A percentile compares a stretch with the other conserved stretches of the same genome.
These are phyloP conservation scores for Galemys pyrenaicus DNA, from an alignment of 2,113 vertebrate genomes.

Conservation along the genomic window DNA sequence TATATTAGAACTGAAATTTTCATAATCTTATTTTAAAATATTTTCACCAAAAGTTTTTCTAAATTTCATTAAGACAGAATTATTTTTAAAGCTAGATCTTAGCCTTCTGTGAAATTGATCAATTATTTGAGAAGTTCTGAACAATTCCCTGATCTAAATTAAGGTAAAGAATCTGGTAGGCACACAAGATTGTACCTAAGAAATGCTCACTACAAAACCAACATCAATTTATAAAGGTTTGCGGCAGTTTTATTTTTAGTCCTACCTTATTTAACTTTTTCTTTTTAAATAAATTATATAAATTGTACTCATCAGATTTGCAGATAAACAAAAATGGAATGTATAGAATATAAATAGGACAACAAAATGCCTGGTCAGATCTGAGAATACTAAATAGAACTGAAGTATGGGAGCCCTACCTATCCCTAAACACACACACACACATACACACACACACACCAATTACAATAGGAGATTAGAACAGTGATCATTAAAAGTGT, in stretches of 20 bases:
- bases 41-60: not conserved
- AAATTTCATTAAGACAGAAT: not conserved
- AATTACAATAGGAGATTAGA: not conserved
- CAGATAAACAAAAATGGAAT: not conserved
- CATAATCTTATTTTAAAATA: constrained; percentile 19
- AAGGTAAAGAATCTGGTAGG: constrained; percentile 5
- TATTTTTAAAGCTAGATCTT: not conserved
- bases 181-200: not conserved
- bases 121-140: constrained; percentile 4
- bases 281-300: constrained; percentile 1
- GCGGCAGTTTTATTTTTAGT: not conserved
- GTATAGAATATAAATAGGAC: not conserved
- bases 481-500: no score
- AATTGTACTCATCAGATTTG: not conserved
- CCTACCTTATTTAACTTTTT: not conserved
- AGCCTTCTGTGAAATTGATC: not conserved
- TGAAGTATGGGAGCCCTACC: not conserved
- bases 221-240: not conserved
- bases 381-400: not conserved
- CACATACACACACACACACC: not conserved
- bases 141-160: not conserved
- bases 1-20: not conserved
- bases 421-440: not conserved
- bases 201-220: not conserved
- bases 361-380: not conserved